Conservation (phyloP, 2,113 vertebrate genomes). For the Lagopus muta region DNA sequence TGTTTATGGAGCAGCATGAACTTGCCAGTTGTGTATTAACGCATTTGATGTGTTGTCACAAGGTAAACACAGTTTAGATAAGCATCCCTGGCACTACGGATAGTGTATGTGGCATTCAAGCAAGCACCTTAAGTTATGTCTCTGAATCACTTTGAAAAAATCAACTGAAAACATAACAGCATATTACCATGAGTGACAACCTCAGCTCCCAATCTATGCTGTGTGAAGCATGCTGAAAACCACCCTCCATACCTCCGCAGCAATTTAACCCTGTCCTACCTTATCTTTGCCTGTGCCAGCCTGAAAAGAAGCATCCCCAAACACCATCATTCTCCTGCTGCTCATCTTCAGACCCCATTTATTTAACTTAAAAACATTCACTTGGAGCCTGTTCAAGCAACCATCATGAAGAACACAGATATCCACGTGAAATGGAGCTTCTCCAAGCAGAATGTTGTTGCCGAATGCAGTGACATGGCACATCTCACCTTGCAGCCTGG, state of each 20-base stretch:
- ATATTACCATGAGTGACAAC: not conserved
- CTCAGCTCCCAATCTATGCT: not conserved
- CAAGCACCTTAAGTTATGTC: not conserved
- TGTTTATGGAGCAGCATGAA: not conserved
- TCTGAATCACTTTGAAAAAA: not conserved
- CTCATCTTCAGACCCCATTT: not conserved
- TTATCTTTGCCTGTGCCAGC: not conserved
- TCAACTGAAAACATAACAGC: not conserved
- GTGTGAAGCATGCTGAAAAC: not conserved
- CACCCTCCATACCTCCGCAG: accelerated
- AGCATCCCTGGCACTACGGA: accelerated
- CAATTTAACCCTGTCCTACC: not conserved
- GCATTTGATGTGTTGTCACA: accelerated
- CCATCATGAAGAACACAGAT: not conserved
- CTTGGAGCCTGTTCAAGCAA: not conserved
- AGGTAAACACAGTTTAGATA: not conserved
- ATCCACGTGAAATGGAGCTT: not conserved
- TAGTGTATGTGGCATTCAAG: not conserved
- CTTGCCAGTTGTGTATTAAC: not conserved
- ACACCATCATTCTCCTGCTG: accelerated
- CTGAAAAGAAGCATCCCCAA: not conserved
- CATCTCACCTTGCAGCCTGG: not conserved
- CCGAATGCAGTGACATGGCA: not conserved
- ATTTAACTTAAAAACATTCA: not conserved
- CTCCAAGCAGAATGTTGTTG: not conserved